Evolutionary conservation across 2,797 vertebrate species (phyloP).

Genomic region (Pantherophis vulpinus): DNA sequence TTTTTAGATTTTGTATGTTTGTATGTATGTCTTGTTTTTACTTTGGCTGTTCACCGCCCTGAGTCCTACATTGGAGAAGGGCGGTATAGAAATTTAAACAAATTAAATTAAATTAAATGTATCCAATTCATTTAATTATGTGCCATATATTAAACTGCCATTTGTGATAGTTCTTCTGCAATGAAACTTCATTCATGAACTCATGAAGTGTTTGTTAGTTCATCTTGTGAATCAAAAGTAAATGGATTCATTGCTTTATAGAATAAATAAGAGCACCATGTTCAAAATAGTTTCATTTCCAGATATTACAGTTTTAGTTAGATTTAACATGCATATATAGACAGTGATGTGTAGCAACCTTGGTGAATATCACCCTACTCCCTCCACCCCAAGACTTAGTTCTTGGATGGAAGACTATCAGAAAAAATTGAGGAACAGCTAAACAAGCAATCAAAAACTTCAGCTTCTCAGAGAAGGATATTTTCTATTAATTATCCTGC

Average conservation of each 20-base stretch:
- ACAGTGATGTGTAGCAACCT: not conserved
- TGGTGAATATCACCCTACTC: not conserved
- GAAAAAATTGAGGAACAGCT: not conserved
- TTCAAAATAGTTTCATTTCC: not conserved
- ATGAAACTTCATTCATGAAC: not conserved
- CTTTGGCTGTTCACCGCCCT: too few relatives aligned
- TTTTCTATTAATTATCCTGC: not conserved
- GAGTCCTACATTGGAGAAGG: too few relatives aligned
- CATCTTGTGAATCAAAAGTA: not conserved
- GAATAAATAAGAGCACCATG: too few relatives aligned
- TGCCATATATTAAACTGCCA: not conserved
- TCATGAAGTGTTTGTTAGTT: not conserved
- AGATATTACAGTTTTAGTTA: not conserved
- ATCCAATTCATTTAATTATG: not conserved
- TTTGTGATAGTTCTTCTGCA: conserved; percentile 24
- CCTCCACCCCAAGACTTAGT: not conserved
- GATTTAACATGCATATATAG: not conserved
- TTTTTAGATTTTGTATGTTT: too few relatives aligned
- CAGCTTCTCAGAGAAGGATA: not conserved
- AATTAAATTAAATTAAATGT: too few relatives aligned
- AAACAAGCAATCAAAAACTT: not conserved
- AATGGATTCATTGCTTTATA: not conserved
- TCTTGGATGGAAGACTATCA: not conserved
- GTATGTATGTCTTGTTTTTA: too few relatives aligned
- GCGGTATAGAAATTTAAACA: too few relatives aligned